Base-by-base conservation (phyloP, 1,140 invertebrate species). In the Drosophila novamexicana region DNA sequence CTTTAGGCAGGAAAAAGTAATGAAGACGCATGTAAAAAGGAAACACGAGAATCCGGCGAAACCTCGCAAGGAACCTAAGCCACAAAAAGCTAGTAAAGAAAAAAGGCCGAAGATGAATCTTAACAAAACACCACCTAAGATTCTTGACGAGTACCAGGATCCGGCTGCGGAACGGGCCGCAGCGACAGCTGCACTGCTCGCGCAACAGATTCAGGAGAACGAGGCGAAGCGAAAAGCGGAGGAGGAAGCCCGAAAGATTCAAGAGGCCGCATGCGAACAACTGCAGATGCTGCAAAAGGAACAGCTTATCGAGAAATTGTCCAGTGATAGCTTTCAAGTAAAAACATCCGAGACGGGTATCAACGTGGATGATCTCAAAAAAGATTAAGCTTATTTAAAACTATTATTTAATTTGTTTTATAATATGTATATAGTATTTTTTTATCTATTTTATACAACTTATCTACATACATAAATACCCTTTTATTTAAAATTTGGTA, bases 1-100 rank as follows among this genome's bases (percentile, higher is more conserved):
- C 32, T 92, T 91, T 77, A 84, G 91, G 7, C 91, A 92, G 66
- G 76, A 90, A 58, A 77, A 81, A 42, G 86, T 86, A 14, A 53
- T 92, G 3, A 92, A 92, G 37, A 88, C 77, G 12, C 91, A 92
- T 49, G 78, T 89, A 37, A 45, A 6, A 36, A 91, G 90, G 47
- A 75, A 90, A 6, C 91, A 92, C 61, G 75, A 86, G 34, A 91
- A 80, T 67, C 82, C 80, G 12, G 70, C 72, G 1, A 66, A 80
- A 56, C 67, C 77, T 16, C 75, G 75, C 2, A 73, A 64, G 47
- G 74, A 37, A 58, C 77, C 67, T 67, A 86, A 47, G 45, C 79
- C n/a, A 0, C 71, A 16, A 12, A 73, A 73, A 18, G 40, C 64
- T 7, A 36, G 69, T 67, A 0, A 64, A 67, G 8, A 86, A 75